A percentile compares a stretch with the other conserved stretches of the same genome.
phyloP scores from a whole-genome alignment of 2,797 vertebrate genomes.

The Eulemur albifrons region DNA sequence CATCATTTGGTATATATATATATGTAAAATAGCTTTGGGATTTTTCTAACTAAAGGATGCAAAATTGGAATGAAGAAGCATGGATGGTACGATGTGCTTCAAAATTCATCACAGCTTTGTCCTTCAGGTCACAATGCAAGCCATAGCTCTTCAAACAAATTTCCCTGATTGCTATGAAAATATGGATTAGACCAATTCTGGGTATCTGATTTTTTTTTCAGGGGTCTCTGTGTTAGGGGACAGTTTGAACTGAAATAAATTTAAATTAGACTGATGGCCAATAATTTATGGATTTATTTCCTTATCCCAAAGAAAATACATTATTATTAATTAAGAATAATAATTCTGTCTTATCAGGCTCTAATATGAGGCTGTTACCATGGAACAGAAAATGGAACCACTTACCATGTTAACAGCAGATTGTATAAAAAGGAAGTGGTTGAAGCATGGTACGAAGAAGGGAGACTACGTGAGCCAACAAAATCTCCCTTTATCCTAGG shows the following conservation, averaged over 20 bases:
- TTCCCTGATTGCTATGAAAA: neutral
- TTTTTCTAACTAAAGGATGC: neutral
- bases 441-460: neutral
- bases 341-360: neutral
- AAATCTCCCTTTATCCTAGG: neutral
- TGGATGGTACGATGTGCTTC: neutral
- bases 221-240: neutral
- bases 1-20: neutral
- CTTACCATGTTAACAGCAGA: neutral
- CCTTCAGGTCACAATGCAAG: neutral
- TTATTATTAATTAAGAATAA: slow-evolving; percentile 23
- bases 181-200: neutral
- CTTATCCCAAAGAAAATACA: neutral
- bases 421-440: neutral
- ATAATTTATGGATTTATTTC: neutral
- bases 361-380: neutral
- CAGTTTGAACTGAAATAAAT: neutral
- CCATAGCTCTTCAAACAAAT: neutral
- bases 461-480: neutral
- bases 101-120: neutral
- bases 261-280: neutral
- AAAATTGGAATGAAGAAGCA: neutral
- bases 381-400: neutral
- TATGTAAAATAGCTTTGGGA: neutral
- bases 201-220: neutral